A percentile compares a stretch with the other conserved stretches of the same genome.
phyloP scores from a whole-genome alignment of 2,113 vertebrate species.

The Nyctibius bracteatus region DNA sequence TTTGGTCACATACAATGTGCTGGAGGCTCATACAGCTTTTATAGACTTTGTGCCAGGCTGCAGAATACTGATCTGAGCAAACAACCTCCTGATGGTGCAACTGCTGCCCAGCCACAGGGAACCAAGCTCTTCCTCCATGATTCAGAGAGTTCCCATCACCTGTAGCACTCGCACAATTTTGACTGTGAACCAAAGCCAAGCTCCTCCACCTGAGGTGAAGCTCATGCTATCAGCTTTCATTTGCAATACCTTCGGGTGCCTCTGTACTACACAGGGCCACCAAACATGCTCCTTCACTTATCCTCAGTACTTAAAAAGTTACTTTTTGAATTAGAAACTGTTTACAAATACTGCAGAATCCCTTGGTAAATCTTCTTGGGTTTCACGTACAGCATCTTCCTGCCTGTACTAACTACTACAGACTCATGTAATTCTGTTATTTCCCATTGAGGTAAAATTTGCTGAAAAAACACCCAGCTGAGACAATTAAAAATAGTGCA shows the following conservation, averaged over 20 bases:
- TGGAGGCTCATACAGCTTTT: neutral
- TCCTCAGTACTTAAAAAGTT: neutral
- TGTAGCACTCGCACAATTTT: rapidly evolving
- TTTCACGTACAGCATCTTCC: neutral
- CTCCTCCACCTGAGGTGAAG: rapidly evolving
- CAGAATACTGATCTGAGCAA: neutral
- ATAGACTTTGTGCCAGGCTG: neutral
- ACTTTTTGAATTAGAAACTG: neutral
- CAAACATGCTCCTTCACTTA: neutral
- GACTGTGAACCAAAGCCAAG: neutral
- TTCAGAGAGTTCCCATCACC: neutral
- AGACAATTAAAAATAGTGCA: neutral
- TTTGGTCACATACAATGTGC: rapidly evolving
- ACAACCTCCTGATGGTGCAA: neutral
- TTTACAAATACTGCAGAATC: neutral
- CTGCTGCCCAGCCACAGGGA: neutral
- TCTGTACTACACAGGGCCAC: neutral
- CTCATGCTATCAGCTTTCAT: neutral
- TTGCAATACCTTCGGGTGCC: neutral
- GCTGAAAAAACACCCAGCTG: neutral
- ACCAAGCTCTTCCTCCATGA: neutral
- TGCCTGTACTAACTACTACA: neutral
- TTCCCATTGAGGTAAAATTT: neutral
- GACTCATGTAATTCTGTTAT: neutral
- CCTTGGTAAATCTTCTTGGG: neutral